Evolutionary conservation across 2,888 invertebrate species (phyloP).

Genomic region (Tachina fera): DNA sequence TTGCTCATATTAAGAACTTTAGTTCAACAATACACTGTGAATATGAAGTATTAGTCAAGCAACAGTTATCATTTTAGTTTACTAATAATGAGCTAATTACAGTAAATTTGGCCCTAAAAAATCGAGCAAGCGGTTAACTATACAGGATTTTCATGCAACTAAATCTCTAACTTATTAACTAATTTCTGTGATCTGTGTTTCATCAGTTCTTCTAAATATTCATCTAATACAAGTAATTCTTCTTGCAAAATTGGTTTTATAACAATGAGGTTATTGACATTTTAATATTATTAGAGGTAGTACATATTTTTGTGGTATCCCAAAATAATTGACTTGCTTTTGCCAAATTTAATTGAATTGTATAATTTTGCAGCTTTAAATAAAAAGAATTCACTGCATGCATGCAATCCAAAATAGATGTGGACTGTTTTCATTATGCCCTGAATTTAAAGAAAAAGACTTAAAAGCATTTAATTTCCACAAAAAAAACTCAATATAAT

Average conservation of each 20-base stretch:
- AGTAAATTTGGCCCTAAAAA: too few relatives aligned
- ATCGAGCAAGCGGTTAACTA: too few relatives aligned
- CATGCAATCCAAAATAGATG: conserved; percentile 13
- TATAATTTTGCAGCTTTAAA: background rate
- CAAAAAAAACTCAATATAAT: background rate
- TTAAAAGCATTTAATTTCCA: conserved; percentile 20
- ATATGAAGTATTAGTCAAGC: too few relatives aligned
- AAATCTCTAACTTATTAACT: too few relatives aligned
- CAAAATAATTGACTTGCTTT: background rate
- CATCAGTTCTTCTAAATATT: too few relatives aligned
- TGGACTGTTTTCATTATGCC: conserved; percentile 17
- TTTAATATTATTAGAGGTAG: too few relatives aligned
- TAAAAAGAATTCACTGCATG: background rate
- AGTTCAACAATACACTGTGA: too few relatives aligned
- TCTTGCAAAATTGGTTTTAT: background rate
- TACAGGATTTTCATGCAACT: too few relatives aligned
- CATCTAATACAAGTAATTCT: background rate
- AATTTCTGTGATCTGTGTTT: too few relatives aligned
- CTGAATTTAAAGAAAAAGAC: conserved; percentile 1
- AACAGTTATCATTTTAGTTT: too few relatives aligned
- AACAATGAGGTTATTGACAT: conserved; percentile 5
- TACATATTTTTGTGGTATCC: background rate
- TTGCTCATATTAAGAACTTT: too few relatives aligned
- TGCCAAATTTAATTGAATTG: conserved; percentile 6
- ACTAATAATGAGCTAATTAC: too few relatives aligned